Percentiles rank a stretch among this genome's conserved stretches.
phyloP scores from a whole-genome alignment of 2,797 vertebrate genomes.

The Brachyrhaphis roseni region DNA sequence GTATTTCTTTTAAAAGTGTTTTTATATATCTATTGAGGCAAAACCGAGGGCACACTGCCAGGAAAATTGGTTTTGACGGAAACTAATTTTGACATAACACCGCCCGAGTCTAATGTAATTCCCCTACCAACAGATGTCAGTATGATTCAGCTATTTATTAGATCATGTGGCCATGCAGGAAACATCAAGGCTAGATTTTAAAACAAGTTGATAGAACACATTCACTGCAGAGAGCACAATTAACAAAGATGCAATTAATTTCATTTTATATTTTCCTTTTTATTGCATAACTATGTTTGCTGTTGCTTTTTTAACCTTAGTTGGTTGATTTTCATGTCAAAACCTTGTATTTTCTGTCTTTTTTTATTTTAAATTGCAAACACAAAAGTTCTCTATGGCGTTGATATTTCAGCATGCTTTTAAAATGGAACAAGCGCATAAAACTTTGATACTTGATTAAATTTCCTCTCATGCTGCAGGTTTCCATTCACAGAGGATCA shows the following conservation, averaged over 20 bases:
- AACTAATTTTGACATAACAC: constrained; percentile 28
- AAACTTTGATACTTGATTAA: background rate
- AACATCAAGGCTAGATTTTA: background rate
- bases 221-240: background rate
- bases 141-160: constrained; percentile 25
- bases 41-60: background rate
- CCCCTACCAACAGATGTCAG: constrained; percentile 61
- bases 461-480: background rate
- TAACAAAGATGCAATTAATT: background rate
- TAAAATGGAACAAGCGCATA: background rate
- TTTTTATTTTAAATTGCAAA: background rate
- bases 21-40: background rate
- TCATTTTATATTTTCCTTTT: background rate
- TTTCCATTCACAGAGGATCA: background rate
- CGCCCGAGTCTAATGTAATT: background rate
- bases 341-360: background rate
- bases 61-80: constrained; percentile 2
- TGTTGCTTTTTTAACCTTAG: background rate
- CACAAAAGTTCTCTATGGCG: background rate
- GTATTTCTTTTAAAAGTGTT: accelerated
- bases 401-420: background rate
- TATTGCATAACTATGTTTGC: background rate
- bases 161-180: background rate
- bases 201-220: background rate
- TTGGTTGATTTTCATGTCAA: background rate